Conservation (phyloP, 2,888 invertebrate genomes). For the Drosophila demipolita region DNA sequence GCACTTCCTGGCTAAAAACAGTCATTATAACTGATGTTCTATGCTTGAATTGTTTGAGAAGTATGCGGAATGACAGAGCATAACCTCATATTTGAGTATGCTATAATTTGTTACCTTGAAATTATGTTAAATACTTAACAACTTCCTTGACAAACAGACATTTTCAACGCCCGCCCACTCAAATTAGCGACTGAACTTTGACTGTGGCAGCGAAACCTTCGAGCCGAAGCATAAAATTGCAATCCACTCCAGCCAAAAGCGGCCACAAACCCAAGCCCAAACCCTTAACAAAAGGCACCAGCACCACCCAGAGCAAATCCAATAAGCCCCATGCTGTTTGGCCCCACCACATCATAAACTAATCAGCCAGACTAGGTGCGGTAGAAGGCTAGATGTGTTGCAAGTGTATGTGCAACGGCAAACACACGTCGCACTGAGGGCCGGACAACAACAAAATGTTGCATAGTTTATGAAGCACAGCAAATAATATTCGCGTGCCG, state of each 20-base stretch:
- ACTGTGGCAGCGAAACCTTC: slow-evolving; percentile 30
- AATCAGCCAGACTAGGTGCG: slow-evolving; percentile 67
- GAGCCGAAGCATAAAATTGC: slow-evolving; percentile 27
- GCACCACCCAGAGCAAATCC: background rate
- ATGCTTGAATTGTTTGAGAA: background rate
- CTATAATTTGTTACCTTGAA: slow-evolving; percentile 18
- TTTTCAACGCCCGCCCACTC: slow-evolving; percentile 13
- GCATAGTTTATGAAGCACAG: slow-evolving; percentile 71
- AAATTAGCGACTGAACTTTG: slow-evolving; percentile 42
- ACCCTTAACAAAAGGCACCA: background rate
- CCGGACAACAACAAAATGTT: slow-evolving; percentile 62
- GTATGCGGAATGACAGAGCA: background rate
- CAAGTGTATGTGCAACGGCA: slow-evolving; percentile 32
- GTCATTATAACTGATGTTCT: background rate
- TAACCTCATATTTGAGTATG: background rate
- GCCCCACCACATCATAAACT: slow-evolving; percentile 69
- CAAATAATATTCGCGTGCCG: slow-evolving; percentile 76
- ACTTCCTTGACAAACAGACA: slow-evolving; percentile 46
- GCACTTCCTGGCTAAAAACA: background rate
- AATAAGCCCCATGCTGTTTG: slow-evolving; percentile 18
- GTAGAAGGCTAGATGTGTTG: slow-evolving; percentile 24
- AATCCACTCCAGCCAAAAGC: slow-evolving; percentile 12
- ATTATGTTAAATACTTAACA: slow-evolving; percentile 51
- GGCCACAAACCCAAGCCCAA: too few species aligned
- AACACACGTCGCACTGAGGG: slow-evolving; percentile 9